Percentiles rank a stretch among this genome's conserved stretches.
Conservation (phyloP, 1,140 invertebrate genomes). For the Drosophila navojoa region DNA sequence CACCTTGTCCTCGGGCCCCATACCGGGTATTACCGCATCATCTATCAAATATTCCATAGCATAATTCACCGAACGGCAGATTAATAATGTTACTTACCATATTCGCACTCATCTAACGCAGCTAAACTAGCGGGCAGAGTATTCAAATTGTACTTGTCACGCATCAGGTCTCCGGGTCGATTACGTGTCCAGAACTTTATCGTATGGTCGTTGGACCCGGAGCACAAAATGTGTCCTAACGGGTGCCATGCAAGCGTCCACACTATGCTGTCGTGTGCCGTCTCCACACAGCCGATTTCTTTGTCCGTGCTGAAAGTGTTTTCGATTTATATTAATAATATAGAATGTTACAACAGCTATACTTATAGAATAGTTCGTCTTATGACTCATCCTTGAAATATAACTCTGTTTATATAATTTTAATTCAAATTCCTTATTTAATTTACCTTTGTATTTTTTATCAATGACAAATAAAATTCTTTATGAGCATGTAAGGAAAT, state of each 20-base stretch:
- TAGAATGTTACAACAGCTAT: too few relatives aligned
- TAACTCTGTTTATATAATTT: too few relatives aligned
- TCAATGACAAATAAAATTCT: too few relatives aligned
- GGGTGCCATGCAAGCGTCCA: conserved; percentile 99
- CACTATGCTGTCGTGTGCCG: conserved; percentile 99
- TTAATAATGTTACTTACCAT: conserved; percentile 84
- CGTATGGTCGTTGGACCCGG: conserved; percentile 98
- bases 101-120: conserved; percentile 89
- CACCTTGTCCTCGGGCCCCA: conserved; percentile 94
- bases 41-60: conserved; percentile 85
- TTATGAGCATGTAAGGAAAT: too few relatives aligned
- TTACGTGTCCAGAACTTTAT: conserved; percentile 99
- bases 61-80: not conserved
- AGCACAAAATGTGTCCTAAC: conserved; percentile 98
- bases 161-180: conserved; percentile 98
- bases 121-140: conserved; percentile 91
- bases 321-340: not conserved
- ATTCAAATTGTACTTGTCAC: conserved; percentile 98
- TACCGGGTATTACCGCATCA: conserved; percentile 93
- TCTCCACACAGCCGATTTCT: conserved; percentile 98
- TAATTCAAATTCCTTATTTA: too few relatives aligned
- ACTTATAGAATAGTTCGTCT: too few relatives aligned
- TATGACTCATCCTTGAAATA: too few relatives aligned
- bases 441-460: too few relatives aligned
- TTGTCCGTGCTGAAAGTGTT: conserved; percentile 91